Percentiles rank a stretch among this genome's conserved stretches.
phyloP scores from a whole-genome alignment of 2,113 vertebrate species.

The Plotosus lineatus region DNA sequence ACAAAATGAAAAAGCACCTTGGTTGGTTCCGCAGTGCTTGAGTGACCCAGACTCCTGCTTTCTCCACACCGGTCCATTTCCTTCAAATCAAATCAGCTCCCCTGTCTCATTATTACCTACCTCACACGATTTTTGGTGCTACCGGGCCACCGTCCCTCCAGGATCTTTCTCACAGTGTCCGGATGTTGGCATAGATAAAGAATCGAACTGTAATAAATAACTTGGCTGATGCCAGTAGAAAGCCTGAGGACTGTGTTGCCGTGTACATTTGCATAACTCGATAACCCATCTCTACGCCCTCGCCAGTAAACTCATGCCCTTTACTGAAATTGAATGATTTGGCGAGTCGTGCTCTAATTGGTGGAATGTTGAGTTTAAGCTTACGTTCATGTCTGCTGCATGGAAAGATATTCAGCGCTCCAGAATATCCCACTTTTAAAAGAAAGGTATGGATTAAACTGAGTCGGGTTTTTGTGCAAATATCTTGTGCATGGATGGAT shows the following conservation, averaged over 20 bases:
- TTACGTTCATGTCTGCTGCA: conserved; percentile 59
- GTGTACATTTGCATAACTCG: conserved; percentile 52
- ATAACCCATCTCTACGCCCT: conserved; percentile 52
- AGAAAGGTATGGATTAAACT: neutral
- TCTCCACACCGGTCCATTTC: neutral
- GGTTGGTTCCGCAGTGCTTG: conserved; percentile 43
- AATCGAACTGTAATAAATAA: conserved; percentile 54
- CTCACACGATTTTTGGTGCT: conserved; percentile 26
- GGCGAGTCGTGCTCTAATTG: conserved; percentile 55
- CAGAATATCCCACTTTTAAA: conserved; percentile 33
- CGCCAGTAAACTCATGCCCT: conserved; percentile 34
- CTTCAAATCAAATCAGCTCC: neutral
- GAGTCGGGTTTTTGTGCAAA: conserved; percentile 28
- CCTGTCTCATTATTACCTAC: neutral
- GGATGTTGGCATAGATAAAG: conserved; percentile 66
- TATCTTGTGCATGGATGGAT: conserved; percentile 25
- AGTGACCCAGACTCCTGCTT: conserved; percentile 58
- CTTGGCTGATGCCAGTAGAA: conserved; percentile 29
- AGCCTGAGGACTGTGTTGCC: conserved; percentile 42
- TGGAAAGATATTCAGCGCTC: conserved; percentile 37
- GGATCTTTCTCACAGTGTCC: conserved; percentile 68
- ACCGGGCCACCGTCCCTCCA: conserved; percentile 38
- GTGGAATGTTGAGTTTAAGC: conserved; percentile 44
- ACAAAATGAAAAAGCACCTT: conserved; percentile 40
- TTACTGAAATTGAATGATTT: conserved; percentile 47